A percentile compares a stretch with the other conserved stretches of the same genome.
These are phyloP conservation scores for Hestina assimilis DNA, from an alignment of 1,140 invertebrate species.

Conservation along the genomic window DNA sequence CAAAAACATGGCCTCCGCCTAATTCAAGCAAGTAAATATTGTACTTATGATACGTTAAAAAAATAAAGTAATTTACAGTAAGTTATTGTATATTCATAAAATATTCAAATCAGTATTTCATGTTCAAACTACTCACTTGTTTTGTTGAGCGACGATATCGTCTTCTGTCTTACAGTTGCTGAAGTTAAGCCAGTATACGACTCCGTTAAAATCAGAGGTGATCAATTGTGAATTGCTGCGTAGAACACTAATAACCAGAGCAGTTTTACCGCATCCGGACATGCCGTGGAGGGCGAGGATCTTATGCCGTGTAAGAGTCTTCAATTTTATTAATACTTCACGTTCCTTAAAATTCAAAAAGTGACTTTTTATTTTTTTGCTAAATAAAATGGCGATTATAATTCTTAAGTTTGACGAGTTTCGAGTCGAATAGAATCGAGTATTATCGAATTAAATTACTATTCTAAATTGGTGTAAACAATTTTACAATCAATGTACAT, in stretches of 20 bases:
- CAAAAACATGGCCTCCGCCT: too few relatives aligned
- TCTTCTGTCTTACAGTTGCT: slow-evolving; percentile 70
- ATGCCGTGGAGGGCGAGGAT: slow-evolving; percentile 83
- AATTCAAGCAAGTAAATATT: too few relatives aligned
- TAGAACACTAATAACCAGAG: slow-evolving; percentile 80
- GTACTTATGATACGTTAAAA: too few relatives aligned
- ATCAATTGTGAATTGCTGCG: slow-evolving; percentile 74
- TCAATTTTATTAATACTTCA: slow-evolving; percentile 58
- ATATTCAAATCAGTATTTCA: too few relatives aligned
- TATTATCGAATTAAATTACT: too few relatives aligned
- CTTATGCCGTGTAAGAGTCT: slow-evolving; percentile 63
- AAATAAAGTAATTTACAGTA: too few relatives aligned
- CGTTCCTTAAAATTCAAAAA: slow-evolving; percentile 57
- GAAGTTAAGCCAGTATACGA: slow-evolving; percentile 75
- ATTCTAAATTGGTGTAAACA: too few relatives aligned
- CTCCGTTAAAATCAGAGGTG: slow-evolving; percentile 61
- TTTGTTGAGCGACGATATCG: slow-evolving; percentile 65
- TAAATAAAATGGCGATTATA: too few relatives aligned
- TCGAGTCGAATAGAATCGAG: too few relatives aligned
- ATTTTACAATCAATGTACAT: too few relatives aligned
- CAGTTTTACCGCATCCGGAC: slow-evolving; percentile 85
- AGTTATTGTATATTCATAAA: neutral
- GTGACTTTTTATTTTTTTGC: too few relatives aligned
- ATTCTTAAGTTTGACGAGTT: too few relatives aligned
- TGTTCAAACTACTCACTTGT: slow-evolving; percentile 49